phyloP scores from a whole-genome alignment of 2,888 invertebrate genomes.

The Acanthosepion esculentum region DNA sequence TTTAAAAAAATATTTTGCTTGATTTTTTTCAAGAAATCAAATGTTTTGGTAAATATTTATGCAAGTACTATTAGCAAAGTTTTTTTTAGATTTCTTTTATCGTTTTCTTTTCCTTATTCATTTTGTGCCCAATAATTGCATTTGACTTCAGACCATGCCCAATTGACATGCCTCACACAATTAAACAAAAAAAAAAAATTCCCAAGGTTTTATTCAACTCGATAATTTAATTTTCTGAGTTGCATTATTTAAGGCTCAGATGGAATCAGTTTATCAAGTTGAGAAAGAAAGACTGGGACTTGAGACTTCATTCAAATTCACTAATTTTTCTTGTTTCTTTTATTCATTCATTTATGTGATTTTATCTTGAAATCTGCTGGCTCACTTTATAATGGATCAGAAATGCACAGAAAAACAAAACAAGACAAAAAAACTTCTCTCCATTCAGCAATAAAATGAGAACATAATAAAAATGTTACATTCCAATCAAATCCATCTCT shows the following conservation, averaged over 20 bases:
- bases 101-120: background rate
- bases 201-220: constrained; percentile 6
- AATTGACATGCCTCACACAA: background rate
- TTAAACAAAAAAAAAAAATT: background rate
- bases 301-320: background rate
- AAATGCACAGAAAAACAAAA: background rate
- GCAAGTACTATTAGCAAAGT: no score
- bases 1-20: no score
- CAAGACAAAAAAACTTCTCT: no score
- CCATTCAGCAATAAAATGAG: background rate
- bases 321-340: background rate
- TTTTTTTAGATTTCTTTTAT: background rate
- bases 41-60: no score
- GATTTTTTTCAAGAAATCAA: no score
- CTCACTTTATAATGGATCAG: background rate
- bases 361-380: background rate
- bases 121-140: background rate
- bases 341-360: background rate
- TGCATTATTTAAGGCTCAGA: background rate
- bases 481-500: background rate
- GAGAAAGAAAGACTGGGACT: background rate
- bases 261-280: background rate
- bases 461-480: background rate
- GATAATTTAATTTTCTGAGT: background rate
- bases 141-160: background rate